phyloP scores from a whole-genome alignment of 2,113 vertebrate species.

The Colinus virginianus region DNA sequence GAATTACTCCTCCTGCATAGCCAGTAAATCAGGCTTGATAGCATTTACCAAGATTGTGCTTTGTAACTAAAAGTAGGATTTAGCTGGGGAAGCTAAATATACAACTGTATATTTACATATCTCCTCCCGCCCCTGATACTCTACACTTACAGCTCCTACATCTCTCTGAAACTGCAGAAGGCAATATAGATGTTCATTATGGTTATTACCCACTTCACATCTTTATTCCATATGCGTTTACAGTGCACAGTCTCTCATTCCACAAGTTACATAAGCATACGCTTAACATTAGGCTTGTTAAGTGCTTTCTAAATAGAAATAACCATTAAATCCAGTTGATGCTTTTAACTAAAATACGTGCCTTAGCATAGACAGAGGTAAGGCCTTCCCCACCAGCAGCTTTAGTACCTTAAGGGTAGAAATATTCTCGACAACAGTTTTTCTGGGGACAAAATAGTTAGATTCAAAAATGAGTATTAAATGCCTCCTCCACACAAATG shows the following conservation, averaged over 20 bases:
- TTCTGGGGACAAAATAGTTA: not conserved
- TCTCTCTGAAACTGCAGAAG: not conserved
- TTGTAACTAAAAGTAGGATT: not conserved
- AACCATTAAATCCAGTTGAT: not conserved
- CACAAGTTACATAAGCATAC: not conserved
- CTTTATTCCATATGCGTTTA: not conserved
- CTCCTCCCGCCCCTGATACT: not conserved
- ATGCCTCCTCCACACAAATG: not conserved
- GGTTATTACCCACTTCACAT: slow-evolving; percentile 44
- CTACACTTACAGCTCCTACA: not conserved
- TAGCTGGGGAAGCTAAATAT: not conserved
- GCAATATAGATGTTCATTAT: slow-evolving; percentile 30
- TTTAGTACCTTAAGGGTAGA: not conserved
- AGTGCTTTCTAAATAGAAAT: not conserved
- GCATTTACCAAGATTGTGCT: not conserved
- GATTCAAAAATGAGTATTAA: not conserved
- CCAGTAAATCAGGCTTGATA: slow-evolving; percentile 2
- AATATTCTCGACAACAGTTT: not conserved
- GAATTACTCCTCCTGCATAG: not conserved
- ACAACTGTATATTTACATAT: not conserved
- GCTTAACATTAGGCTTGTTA: not conserved
- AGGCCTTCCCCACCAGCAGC: not conserved
- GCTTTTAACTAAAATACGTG: not conserved
- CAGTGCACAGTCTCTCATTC: not conserved
- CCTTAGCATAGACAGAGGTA: not conserved